Conservation (phyloP, 2,797 vertebrate genomes). For the Sparus aurata region DNA sequence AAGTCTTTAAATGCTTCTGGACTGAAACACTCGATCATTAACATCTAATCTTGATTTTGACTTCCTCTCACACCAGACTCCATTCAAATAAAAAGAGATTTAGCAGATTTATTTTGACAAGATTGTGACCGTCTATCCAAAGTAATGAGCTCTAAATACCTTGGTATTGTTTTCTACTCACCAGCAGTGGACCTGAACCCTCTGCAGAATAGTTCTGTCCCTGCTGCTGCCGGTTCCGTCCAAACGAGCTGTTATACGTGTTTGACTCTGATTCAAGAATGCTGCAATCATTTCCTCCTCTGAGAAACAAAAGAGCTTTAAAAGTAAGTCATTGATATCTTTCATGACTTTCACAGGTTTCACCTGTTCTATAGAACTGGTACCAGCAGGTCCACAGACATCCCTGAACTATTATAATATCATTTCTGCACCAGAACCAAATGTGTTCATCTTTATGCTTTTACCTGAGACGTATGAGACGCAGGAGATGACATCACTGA, state of each 20-base stretch:
- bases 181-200: background rate
- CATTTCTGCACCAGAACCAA: slow-evolving; percentile 6
- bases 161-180: background rate
- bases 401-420: background rate
- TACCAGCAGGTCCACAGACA: background rate
- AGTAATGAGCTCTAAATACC: background rate
- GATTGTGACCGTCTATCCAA: background rate
- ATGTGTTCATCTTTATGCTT: background rate
- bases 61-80: background rate
- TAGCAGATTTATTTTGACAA: too few relatives aligned
- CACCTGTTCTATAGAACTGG: background rate
- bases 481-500: background rate
- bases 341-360: slow-evolving; percentile 5
- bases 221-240: slow-evolving; percentile 7
- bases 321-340: background rate
- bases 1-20: background rate
- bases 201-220: background rate
- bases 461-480: slow-evolving; percentile 17
- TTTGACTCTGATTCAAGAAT: slow-evolving; percentile 45
- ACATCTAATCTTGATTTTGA: background rate
- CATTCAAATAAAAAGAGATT: background rate
- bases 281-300: slow-evolving; percentile 15
- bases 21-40: background rate
- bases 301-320: background rate
- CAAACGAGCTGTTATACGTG: slow-evolving; percentile 38